These are phyloP conservation scores for Silurus glanis DNA, from an alignment of 2,113 vertebrate genomes.

Conservation along the genomic window DNA sequence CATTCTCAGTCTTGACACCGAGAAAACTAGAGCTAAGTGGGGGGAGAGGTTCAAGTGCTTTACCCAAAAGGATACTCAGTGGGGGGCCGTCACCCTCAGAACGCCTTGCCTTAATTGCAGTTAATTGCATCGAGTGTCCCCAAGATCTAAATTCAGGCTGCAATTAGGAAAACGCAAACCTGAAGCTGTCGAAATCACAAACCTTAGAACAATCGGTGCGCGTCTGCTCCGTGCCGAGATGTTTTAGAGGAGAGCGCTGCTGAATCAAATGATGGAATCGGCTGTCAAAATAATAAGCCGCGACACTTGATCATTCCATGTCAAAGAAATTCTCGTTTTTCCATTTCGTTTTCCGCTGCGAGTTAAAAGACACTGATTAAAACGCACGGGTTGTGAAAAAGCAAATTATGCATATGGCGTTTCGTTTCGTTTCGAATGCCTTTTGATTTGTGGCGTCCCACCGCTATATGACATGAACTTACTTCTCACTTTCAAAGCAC, in stretches of 20 bases:
- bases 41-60: neutral
- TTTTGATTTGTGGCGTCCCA: neutral
- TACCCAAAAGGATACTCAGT: neutral
- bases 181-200: neutral
- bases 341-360: neutral
- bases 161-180: neutral
- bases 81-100: slow-evolving; percentile 1
- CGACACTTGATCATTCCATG: neutral
- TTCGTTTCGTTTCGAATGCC: neutral
- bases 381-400: slow-evolving; percentile 8
- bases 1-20: neutral
- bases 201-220: neutral
- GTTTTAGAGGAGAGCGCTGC: neutral
- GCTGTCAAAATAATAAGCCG: neutral
- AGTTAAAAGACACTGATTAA: neutral
- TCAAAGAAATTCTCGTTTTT: neutral
- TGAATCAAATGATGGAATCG: neutral
- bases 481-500: neutral
- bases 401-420: neutral
- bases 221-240: neutral
- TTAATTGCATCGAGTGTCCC: slow-evolving; percentile 27
- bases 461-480: neutral
- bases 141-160: slow-evolving; percentile 11
- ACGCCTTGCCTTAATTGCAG: slow-evolving; percentile 22
- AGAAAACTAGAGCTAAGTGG: neutral